Percentiles rank a stretch among this genome's conserved stretches.
phyloP scores from a whole-genome alignment of 2,888 invertebrate species.

The Diploptera punctata region DNA sequence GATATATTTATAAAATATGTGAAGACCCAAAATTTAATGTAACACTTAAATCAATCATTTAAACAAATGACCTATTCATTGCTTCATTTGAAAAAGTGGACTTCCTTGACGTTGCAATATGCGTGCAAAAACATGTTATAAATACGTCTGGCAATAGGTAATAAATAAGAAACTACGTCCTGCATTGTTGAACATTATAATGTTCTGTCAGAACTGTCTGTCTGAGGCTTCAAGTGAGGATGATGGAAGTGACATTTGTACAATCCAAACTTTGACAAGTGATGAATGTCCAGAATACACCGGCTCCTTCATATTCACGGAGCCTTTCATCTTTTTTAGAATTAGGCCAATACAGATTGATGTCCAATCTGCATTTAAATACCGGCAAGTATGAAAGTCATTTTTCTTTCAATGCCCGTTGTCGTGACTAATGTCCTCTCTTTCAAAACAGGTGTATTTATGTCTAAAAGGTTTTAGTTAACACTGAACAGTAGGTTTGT shows the following conservation, averaged over 20 bases:
- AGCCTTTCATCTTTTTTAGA: neutral
- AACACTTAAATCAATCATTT: too few species aligned
- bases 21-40: too few species aligned
- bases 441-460: conserved; percentile 2
- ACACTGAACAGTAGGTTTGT: too few species aligned
- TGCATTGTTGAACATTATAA: too few species aligned
- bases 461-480: too few species aligned
- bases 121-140: too few species aligned
- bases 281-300: neutral
- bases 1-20: too few species aligned
- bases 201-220: conserved; percentile 12
- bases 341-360: conserved; percentile 10
- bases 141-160: too few species aligned
- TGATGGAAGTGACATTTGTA: neutral
- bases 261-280: conserved; percentile 6
- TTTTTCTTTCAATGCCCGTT: neutral
- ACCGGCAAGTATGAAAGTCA: neutral
- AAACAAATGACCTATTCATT: too few species aligned
- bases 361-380: conserved; percentile 5
- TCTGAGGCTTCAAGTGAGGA: neutral
- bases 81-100: too few species aligned
- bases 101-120: too few species aligned
- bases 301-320: neutral
- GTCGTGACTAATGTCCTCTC: neutral
- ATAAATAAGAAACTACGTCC: too few species aligned